These are phyloP conservation scores for Paracanthobrama guichenoti DNA, from an alignment of 2,113 vertebrate genomes.

Conservation along the genomic window DNA sequence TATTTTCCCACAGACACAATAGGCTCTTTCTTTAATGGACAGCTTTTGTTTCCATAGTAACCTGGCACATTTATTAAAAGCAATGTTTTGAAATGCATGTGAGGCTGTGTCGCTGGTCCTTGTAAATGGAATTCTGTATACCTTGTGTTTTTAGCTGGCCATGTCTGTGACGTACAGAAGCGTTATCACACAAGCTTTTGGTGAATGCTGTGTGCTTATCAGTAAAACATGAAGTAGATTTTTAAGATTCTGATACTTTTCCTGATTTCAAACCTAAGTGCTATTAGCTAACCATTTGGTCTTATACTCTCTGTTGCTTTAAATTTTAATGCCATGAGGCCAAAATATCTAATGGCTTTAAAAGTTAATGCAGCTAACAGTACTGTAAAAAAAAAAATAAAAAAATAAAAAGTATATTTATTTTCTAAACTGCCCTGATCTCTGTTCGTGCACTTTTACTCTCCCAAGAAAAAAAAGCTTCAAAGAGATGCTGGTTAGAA, in stretches of 20 bases:
- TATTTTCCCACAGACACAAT: constrained; percentile 20
- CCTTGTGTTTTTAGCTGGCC: constrained; percentile 1
- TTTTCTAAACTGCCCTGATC: neutral
- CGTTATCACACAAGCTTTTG: neutral
- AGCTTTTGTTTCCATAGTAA: constrained; percentile 63
- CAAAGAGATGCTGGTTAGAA: constrained; percentile 47
- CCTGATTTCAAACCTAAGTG: neutral
- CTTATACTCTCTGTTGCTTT: neutral
- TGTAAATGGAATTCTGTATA: constrained; percentile 50
- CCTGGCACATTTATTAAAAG: constrained; percentile 52
- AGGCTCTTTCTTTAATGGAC: constrained; percentile 41
- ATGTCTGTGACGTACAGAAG: neutral
- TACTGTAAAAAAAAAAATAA: neutral
- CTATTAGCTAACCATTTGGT: neutral
- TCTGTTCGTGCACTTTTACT: neutral
- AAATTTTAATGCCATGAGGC: neutral
- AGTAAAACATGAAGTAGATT: neutral
- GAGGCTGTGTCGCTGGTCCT: constrained; percentile 45
- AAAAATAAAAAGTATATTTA: neutral
- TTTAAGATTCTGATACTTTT: neutral
- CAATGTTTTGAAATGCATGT: constrained; percentile 52
- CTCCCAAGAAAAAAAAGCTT: constrained; percentile 28
- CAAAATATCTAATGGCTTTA: neutral
- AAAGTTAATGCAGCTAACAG: neutral
- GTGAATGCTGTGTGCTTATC: neutral